Evolutionary conservation across 2,797 vertebrate species (phyloP).

Genomic region (Gephyroberyx darwinii): DNA sequence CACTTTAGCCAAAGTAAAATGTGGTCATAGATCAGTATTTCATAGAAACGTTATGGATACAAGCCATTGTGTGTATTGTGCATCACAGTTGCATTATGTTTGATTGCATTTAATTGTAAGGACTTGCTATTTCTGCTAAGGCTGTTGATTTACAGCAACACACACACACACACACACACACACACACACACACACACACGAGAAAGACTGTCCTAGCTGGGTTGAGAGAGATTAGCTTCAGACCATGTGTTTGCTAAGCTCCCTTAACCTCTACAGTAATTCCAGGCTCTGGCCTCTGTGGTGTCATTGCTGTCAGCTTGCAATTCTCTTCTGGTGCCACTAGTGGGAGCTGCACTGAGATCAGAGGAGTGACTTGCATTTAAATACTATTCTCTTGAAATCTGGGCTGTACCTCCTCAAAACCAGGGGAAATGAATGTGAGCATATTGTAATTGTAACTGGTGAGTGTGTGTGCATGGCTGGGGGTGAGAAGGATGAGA

Average conservation of each 20-base stretch:
- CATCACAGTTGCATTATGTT: conserved; percentile 10
- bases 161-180: conserved; percentile 10
- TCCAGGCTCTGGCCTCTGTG: conserved; percentile 3
- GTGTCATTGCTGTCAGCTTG: conserved; percentile 1
- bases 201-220: conserved; percentile 14
- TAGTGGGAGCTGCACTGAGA: conserved; percentile 48
- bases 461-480: conserved; percentile 44
- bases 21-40: not conserved
- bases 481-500: conserved; percentile 41
- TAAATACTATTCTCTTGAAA: not conserved
- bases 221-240: conserved; percentile 35
- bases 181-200: conserved; percentile 5
- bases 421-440: conserved; percentile 31
- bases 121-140: conserved; percentile 18
- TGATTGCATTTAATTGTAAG: conserved; percentile 4
- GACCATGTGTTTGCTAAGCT: conserved; percentile 41
- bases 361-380: not conserved
- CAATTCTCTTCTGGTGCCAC: conserved; percentile 27
- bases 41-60: not conserved
- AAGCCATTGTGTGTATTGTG: not conserved
- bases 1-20: not conserved
- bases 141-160: not conserved
- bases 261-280: conserved; percentile 23
- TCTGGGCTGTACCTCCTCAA: conserved; percentile 19
- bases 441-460: conserved; percentile 35